Conservation (phyloP, 2,797 vertebrate genomes). For the Chloroceryle inda region DNA sequence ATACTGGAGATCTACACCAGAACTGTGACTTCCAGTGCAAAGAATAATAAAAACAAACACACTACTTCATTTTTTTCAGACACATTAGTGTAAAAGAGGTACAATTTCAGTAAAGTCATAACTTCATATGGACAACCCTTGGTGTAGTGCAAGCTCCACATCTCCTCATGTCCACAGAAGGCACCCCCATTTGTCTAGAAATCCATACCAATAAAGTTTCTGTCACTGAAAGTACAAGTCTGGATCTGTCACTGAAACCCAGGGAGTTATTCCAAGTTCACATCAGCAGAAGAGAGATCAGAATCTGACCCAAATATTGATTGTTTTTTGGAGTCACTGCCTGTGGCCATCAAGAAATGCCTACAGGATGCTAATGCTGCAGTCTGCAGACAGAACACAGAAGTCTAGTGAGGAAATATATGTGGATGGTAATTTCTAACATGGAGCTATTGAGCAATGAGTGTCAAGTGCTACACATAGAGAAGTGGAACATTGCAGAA, state of each 20-base stretch:
- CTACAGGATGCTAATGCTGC: background rate
- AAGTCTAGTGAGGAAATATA: background rate
- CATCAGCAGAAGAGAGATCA: background rate
- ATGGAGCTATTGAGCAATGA: background rate
- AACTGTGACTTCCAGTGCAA: background rate
- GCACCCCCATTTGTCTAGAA: background rate
- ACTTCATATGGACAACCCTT: background rate
- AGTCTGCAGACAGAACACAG: background rate
- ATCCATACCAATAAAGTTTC: conserved; percentile 8
- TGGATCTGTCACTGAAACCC: background rate
- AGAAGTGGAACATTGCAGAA: background rate
- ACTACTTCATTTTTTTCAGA: background rate
- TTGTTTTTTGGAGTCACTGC: conserved; percentile 33
- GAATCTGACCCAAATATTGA: conserved; percentile 17
- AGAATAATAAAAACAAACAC: background rate
- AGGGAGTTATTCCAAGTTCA: conserved; percentile 4
- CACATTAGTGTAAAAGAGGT: background rate
- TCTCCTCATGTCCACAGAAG: background rate
- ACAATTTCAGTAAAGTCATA: background rate
- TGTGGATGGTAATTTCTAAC: background rate
- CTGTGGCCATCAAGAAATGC: conserved; percentile 27
- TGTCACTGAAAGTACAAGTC: background rate
- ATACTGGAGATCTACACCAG: background rate
- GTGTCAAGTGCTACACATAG: background rate
- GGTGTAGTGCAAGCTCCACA: background rate